Base-by-base conservation (phyloP, 2,888 invertebrate genomes). In the Leptopterna dolabrata region DNA sequence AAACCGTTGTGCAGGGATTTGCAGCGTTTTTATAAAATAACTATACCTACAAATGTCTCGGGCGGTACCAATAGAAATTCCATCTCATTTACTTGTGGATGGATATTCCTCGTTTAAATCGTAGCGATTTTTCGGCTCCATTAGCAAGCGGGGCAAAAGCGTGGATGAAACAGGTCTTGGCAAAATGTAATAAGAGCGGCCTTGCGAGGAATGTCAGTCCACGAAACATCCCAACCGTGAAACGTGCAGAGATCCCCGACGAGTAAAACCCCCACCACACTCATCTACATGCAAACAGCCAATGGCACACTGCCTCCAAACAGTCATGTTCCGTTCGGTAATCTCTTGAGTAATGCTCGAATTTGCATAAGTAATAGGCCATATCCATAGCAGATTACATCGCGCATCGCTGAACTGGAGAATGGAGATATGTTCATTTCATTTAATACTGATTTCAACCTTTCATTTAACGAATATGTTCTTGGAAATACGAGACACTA, bases 351-450 rank as follows among this genome's bases (percentile, higher is more conserved):
- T 81, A 81, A 81, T 81, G 81, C 51, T 47, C 81, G 55, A 36
- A 81, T 81, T 81, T 81, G 81, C 81, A 55, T 81, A 81, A 81
- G 81, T 81, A 81, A 81, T 81, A 81, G 81, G 81, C 81, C 45
- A 55, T 81, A 81, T 81, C 78, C n/a, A n/a, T 43, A 78, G 45
- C 45, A 3, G 78, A 45, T 9, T 45, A 78, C 78, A 78, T 78
- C 78, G 78, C 78, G 45, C 43, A 78, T 45, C 78, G 45, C 45
- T 78, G 45, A 45, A 13, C 7, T 45, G 24, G 76, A 24, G 76
- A 78, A 30, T 36, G 41, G 73, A 73, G 73, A 73, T 36, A 78
- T 45, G 78, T 45, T 45, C 78, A 27, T 45, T 45, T 78, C 43
- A 24, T 78, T 78, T 78, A 78, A 78, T 45, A 45, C 78, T 45